Evolutionary conservation across 1,140 invertebrate genomes (phyloP).

Genomic region (Anastrepha obliqua): DNA sequence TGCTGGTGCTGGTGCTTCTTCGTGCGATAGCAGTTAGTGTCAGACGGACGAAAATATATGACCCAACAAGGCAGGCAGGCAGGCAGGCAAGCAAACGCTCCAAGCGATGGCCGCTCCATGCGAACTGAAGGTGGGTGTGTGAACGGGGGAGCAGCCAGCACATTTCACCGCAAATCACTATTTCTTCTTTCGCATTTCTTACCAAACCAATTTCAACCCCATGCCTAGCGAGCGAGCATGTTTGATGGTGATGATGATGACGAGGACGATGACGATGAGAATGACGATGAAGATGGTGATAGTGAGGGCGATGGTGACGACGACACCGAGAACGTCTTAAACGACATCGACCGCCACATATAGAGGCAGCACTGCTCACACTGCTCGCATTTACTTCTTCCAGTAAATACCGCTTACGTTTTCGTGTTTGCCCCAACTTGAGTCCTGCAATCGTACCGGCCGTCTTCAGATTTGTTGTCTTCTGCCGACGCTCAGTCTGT

Average conservation of each 20-base stretch:
- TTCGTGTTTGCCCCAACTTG: not conserved
- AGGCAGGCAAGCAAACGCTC: not conserved
- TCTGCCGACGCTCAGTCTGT: not conserved
- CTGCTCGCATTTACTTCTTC: too few relatives aligned
- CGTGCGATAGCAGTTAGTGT: conserved; percentile 73
- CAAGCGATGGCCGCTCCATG: not conserved
- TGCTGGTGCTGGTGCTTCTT: conserved; percentile 55
- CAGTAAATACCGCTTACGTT: not conserved
- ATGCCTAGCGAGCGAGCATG: not conserved
- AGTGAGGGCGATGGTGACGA: not conserved
- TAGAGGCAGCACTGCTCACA: too few relatives aligned
- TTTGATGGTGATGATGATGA: conserved; percentile 55
- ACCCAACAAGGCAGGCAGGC: conserved; percentile 53
- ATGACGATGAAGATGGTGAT: not conserved
- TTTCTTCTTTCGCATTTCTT: conserved; percentile 30
- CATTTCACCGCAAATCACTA: conserved; percentile 47
- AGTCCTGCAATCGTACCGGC: not conserved
- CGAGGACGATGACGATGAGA: conserved; percentile 36
- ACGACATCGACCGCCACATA: not conserved
- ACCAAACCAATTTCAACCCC: not conserved
- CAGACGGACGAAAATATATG: conserved; percentile 73
- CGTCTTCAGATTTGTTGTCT: not conserved
- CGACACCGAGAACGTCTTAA: not conserved
- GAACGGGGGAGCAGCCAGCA: not conserved
- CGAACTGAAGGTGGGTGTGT: not conserved